Conservation (phyloP, 2,797 vertebrate species). For the Acipenser oxyrinchus region DNA sequence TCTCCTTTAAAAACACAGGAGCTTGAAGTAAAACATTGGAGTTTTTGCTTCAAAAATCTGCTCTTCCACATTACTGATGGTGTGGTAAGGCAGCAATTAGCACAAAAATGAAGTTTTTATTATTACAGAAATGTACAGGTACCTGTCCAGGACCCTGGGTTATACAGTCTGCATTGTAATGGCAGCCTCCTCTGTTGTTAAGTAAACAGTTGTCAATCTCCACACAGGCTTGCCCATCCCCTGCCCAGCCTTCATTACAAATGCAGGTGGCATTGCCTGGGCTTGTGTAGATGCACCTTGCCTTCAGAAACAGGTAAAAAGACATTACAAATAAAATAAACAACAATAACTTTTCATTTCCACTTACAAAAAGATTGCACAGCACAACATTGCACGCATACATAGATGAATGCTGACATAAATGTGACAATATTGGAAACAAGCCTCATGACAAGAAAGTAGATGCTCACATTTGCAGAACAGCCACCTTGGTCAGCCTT, state of each 20-base stretch:
- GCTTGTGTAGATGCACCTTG: conserved; percentile 58
- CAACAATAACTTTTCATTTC: too few species aligned
- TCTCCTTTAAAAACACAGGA: too few species aligned
- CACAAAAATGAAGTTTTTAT: neutral
- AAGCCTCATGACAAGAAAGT: too few species aligned
- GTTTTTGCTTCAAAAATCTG: too few species aligned
- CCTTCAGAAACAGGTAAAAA: conserved; percentile 45
- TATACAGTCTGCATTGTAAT: conserved; percentile 64
- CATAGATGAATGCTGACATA: too few species aligned
- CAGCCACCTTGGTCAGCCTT: conserved; percentile 67
- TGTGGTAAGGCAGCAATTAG: too few species aligned
- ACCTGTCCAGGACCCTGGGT: conserved; percentile 83
- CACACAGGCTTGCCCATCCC: conserved; percentile 73
- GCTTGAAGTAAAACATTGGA: too few species aligned
- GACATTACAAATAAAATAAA: too few species aligned
- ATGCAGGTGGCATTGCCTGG: conserved; percentile 63
- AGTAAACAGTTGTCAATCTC: conserved; percentile 79
- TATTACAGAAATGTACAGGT: conserved; percentile 5
- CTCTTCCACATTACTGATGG: too few species aligned
- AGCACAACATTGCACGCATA: too few species aligned
- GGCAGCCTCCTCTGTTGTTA: conserved; percentile 70
- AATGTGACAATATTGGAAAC: too few species aligned
- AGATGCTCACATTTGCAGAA: conserved; percentile 70
- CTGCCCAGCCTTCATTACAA: conserved; percentile 79
- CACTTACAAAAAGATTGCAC: too few species aligned